Conservation (phyloP, 1,140 invertebrate genomes). For the Rhopalosiphum padi region DNA sequence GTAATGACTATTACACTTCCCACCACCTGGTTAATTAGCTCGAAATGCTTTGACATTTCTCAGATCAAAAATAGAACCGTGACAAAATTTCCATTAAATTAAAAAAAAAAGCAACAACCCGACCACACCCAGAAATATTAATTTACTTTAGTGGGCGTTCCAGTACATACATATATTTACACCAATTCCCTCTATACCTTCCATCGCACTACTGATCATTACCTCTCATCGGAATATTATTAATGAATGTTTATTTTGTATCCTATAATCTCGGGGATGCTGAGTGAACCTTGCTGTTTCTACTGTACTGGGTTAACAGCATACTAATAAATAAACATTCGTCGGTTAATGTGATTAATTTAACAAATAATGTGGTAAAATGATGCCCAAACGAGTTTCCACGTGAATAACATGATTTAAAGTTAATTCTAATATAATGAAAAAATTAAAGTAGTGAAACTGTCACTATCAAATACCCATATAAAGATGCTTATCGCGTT, state of each 20-base stretch:
- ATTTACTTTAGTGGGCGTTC: slow-evolving; percentile 43
- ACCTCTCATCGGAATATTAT: slow-evolving; percentile 32
- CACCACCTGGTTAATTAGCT: background rate
- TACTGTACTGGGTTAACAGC: background rate
- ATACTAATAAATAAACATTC: slow-evolving; percentile 41
- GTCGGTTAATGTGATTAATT: slow-evolving; percentile 42
- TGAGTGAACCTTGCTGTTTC: background rate
- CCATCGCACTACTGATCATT: slow-evolving; percentile 6
- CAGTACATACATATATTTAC: background rate
- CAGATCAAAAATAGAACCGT: slow-evolving; percentile 24
- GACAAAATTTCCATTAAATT: slow-evolving; percentile 39
- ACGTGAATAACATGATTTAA: background rate
- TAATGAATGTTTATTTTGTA: slow-evolving; percentile 53
- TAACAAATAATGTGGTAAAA: background rate
- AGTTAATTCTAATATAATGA: background rate
- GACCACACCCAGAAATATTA: slow-evolving; percentile 54
- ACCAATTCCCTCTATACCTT: background rate
- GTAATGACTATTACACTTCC: background rate
- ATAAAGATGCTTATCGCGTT: background rate
- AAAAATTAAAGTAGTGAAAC: background rate
- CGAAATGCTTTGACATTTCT: background rate
- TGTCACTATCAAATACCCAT: background rate
- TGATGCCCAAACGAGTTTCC: background rate
- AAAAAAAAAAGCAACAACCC: slow-evolving; percentile 6
- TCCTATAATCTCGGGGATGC: slow-evolving; percentile 32